Evolutionary conservation across 2,888 invertebrate genomes (phyloP).

Genomic region (Thereva unica): DNA sequence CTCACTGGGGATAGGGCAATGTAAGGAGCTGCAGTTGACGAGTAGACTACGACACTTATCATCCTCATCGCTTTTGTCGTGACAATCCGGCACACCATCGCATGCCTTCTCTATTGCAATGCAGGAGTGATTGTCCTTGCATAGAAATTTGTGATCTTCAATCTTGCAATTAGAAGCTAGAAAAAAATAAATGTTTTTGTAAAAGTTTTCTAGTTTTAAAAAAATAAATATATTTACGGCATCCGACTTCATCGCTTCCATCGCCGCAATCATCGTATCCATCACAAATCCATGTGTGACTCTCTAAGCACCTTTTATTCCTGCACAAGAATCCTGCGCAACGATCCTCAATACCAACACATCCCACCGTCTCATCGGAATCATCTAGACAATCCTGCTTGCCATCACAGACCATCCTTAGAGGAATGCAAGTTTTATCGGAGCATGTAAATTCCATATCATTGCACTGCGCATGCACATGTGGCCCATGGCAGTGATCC

Average conservation of each 20-base stretch:
- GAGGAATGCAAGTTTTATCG: slow-evolving; percentile 66
- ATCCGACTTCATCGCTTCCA: slow-evolving; percentile 62
- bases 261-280: slow-evolving; percentile 64
- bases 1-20: slow-evolving; percentile 54
- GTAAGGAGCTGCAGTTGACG: slow-evolving; percentile 47
- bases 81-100: slow-evolving; percentile 62
- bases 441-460: slow-evolving; percentile 53
- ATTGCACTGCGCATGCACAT: slow-evolving; percentile 47
- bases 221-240: slow-evolving; percentile 56
- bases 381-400: slow-evolving; percentile 73
- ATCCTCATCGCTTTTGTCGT: slow-evolving; percentile 68
- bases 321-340: slow-evolving; percentile 69
- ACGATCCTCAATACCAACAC: slow-evolving; percentile 53
- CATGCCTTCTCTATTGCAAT: slow-evolving; percentile 62
- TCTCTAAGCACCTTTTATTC: slow-evolving; percentile 62
- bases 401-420: slow-evolving; percentile 71
- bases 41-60: slow-evolving; percentile 51
- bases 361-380: slow-evolving; percentile 67
- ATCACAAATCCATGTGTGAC: slow-evolving; percentile 62
- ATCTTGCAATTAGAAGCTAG: slow-evolving; percentile 57
- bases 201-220: slow-evolving; percentile 23
- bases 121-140: slow-evolving; percentile 62
- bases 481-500: slow-evolving; percentile 46
- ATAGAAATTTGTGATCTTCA: slow-evolving; percentile 61
- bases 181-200: slow-evolving; percentile 5